Evolutionary conservation across 1,140 invertebrate genomes (phyloP), one percentile per base, ranked within the genome.

Genomic region (Drosophila santomea): DNA sequence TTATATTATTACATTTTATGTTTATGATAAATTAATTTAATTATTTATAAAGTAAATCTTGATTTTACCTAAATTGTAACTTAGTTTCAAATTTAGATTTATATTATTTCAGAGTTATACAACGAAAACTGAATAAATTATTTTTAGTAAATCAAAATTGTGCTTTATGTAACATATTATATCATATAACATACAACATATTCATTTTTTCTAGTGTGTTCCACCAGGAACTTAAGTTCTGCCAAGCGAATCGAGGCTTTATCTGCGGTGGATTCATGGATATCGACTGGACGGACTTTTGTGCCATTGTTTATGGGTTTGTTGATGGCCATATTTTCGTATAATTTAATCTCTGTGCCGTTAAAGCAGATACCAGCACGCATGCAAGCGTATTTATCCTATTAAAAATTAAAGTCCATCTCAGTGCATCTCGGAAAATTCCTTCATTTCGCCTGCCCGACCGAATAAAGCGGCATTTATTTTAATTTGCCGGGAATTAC

Each of bases 311-410:
- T 79, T 68, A 57, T 63, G 32, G 67, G 74, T 44, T 56, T 62
- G 39, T 35, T 67, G 61, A 75, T 79, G 56, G 54, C 61, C 69
- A 66, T 61, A 66, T 84, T 76, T 85, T 63, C 56, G 36, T 48
- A 62, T 78, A 78, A 81, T 84, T 78, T 45, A 85, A 84, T 80
- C 39, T 35, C 23, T 50, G 43, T 44, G 52, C 56, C 57, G 50
- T 20, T 58, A 36, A 55, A 23, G 41, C 28, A 20, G 15, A 28
- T 25, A 45, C 15, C 20, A 20, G 51, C 17, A 54, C 32, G 23
- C 51, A 35, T 23, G 7, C 25, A n/a, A 8, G 32, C 38, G 11
- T 20, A 47, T 56, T 73, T 69, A 86, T 74, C 56, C 59, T 63
- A 66, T 82, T 82, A 72, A 76, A 72, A 58, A 61, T 63, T 52